A percentile compares a stretch with the other conserved stretches of the same genome.
Evolutionary conservation across 2,797 vertebrate species (phyloP).

Genomic region (Iguana delicatissima): DNA sequence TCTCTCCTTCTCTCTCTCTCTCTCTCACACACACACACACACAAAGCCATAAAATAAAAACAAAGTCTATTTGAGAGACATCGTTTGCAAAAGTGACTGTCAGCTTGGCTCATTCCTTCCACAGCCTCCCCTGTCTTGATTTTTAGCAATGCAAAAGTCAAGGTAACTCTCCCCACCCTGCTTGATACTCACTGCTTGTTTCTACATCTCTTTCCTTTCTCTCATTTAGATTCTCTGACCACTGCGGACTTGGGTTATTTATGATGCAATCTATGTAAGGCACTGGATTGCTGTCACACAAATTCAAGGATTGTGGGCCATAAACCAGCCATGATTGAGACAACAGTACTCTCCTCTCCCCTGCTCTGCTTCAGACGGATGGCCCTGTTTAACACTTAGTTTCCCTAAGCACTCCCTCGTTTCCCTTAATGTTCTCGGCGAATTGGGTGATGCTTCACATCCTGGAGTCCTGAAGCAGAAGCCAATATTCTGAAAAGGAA

Average conservation of each 20-base stretch:
- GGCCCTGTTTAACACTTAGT: constrained; percentile 49
- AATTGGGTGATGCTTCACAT: constrained; percentile 13
- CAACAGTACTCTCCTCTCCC: constrained; percentile 39
- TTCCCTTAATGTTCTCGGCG: constrained; percentile 34
- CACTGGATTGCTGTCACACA: constrained; percentile 65
- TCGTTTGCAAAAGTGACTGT: background rate
- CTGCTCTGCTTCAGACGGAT: constrained; percentile 44
- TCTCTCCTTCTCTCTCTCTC: no score
- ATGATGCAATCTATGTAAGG: constrained; percentile 63
- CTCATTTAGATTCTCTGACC: constrained; percentile 49
- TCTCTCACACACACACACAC: no score
- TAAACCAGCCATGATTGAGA: constrained; percentile 60
- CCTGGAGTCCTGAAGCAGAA: background rate
- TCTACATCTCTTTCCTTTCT: constrained; percentile 36
- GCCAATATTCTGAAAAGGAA: background rate
- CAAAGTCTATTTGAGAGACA: background rate
- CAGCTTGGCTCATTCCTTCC: constrained; percentile 10
- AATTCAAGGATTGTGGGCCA: constrained; percentile 61
- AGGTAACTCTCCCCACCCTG: background rate
- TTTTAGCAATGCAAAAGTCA: background rate
- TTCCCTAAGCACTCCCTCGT: constrained; percentile 47
- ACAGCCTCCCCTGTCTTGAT: background rate
- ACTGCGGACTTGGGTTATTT: constrained; percentile 62
- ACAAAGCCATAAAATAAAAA: background rate
- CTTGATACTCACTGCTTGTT: constrained; percentile 23